A percentile compares a stretch with the other conserved stretches of the same genome.
These are phyloP conservation scores for Danionella dracula DNA, from an alignment of 2,797 vertebrate species.

Conservation along the genomic window DNA sequence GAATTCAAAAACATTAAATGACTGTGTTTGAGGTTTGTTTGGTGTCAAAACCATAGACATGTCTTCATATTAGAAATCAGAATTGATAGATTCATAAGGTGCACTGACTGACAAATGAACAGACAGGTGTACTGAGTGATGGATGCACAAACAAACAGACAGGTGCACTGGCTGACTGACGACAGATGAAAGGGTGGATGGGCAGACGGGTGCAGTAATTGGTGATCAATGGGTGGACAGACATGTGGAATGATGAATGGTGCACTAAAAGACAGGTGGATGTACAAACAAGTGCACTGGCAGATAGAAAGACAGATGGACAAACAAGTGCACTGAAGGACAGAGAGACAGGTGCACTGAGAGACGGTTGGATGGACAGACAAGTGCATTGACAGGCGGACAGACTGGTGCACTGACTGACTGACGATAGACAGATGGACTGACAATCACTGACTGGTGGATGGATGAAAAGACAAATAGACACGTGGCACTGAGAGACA, in stretches of 20 bases:
- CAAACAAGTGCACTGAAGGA: too few relatives aligned
- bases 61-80: not conserved
- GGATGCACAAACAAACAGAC: not conserved
- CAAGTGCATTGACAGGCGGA: not conserved
- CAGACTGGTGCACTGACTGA: not conserved
- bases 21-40: constrained; percentile 32
- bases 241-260: too few relatives aligned
- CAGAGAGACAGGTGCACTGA: not conserved
- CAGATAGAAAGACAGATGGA: not conserved
- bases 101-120: not conserved
- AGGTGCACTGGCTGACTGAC: not conserved
- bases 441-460: too few relatives aligned
- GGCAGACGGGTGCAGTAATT: not conserved
- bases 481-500: not conserved
- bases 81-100: too few relatives aligned
- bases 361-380: not conserved
- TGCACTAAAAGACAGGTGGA: too few relatives aligned
- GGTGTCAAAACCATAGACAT: constrained; percentile 31
- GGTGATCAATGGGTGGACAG: too few relatives aligned
- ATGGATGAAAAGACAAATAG: not conserved
- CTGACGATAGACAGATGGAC: not conserved
- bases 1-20: constrained; percentile 37
- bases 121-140: not conserved
- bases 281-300: not conserved
- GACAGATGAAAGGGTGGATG: not conserved